Percentiles rank a stretch among this genome's conserved stretches.
Evolutionary conservation across 2,888 invertebrate genomes (phyloP).

Genomic region (Ernsta delagoae): DNA sequence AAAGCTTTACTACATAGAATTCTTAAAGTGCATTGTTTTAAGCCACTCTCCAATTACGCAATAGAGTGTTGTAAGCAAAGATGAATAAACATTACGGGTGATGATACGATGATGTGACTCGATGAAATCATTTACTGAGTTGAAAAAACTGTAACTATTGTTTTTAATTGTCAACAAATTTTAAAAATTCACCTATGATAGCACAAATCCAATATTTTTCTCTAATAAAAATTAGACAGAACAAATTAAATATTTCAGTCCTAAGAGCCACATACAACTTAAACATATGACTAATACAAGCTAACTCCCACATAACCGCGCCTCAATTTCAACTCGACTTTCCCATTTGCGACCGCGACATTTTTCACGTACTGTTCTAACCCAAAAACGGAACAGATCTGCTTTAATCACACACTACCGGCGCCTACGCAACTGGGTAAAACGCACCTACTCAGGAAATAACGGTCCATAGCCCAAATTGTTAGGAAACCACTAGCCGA

Average conservation of each 20-base stretch:
- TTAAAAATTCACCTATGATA: no score
- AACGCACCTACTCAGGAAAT: constrained; percentile 59
- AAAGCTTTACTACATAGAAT: constrained; percentile 3
- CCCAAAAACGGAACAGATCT: constrained; percentile 27
- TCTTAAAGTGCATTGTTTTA: background rate
- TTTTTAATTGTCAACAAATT: no score
- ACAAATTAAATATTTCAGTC: no score
- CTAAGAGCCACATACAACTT: no score
- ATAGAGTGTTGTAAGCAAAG: background rate
- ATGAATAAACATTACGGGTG: background rate
- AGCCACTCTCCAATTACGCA: background rate
- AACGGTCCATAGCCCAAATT: constrained; percentile 72
- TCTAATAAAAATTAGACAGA: no score
- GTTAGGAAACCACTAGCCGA: constrained; percentile 67
- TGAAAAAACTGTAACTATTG: no score
- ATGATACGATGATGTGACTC: no score
- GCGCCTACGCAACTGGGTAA: constrained; percentile 38
- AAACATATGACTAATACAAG: background rate
- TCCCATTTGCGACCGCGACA: constrained; percentile 28
- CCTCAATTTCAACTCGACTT: constrained; percentile 8
- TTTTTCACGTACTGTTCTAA: constrained; percentile 26
- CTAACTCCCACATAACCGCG: constrained; percentile 1
- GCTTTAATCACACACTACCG: constrained; percentile 33
- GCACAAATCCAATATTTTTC: no score
- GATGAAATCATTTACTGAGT: no score